Evolutionary conservation across 2,797 vertebrate species (phyloP).

Genomic region (Urocyon cinereoargenteus): DNA sequence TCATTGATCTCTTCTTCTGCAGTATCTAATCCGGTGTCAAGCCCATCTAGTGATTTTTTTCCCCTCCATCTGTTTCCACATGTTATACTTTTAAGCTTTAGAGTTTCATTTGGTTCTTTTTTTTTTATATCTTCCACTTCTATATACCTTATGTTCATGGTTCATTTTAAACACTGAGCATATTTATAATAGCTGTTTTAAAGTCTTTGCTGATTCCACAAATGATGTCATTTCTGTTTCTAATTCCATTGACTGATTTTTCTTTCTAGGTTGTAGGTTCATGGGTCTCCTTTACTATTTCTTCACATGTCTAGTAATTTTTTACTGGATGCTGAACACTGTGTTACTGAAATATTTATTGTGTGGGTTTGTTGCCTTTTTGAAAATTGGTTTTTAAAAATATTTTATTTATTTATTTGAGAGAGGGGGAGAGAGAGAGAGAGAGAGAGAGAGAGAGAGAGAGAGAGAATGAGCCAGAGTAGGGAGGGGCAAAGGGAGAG

Average conservation of each 20-base stretch:
- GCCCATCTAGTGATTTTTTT: neutral
- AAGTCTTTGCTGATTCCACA: neutral
- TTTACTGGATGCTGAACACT: constrained; percentile 32
- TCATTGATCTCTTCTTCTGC: neutral
- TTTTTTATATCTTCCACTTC: neutral
- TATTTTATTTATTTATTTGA: too few relatives aligned
- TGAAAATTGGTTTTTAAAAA: too few relatives aligned
- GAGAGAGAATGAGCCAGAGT: too few relatives aligned
- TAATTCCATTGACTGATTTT: neutral
- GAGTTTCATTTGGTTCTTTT: neutral
- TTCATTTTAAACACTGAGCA: neutral
- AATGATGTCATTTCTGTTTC: neutral
- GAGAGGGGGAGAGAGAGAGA: too few relatives aligned
- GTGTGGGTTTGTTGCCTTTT: neutral
- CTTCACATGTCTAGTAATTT: neutral
- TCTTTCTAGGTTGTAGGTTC: neutral
- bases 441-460: too few relatives aligned
- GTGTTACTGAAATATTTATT: neutral
- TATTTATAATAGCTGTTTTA: neutral
- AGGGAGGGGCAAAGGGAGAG: too few relatives aligned
- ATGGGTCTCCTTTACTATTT: neutral
- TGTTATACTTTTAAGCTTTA: constrained; percentile 14
- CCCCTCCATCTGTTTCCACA: neutral
- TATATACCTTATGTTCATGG: neutral
- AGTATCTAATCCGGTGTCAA: neutral